Percentiles rank a stretch among this genome's conserved stretches.
Conservation (phyloP, 2,888 invertebrate genomes). For the Xylophagus ater region DNA sequence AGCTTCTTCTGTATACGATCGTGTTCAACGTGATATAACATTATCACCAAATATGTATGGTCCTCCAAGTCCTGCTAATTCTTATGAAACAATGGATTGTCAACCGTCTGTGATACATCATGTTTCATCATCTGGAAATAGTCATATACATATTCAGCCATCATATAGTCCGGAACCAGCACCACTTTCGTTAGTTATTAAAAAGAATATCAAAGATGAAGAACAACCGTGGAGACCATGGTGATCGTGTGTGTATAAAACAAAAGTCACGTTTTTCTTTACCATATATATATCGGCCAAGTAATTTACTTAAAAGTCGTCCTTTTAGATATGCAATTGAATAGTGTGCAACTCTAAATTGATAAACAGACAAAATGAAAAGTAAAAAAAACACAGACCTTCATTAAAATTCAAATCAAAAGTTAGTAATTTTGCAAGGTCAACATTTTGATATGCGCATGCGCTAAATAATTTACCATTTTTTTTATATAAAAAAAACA, state of each 20-base stretch:
- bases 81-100: constrained; percentile 39
- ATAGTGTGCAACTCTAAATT: background rate
- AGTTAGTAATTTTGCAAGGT: no score
- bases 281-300: background rate
- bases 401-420: background rate
- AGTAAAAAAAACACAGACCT: background rate
- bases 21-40: constrained; percentile 33
- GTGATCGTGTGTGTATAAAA: constrained; percentile 35
- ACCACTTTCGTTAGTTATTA: constrained; percentile 64
- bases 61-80: constrained; percentile 46
- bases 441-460: no score
- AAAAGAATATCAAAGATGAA: constrained; percentile 47
- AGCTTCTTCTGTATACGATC: constrained; percentile 40
- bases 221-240: constrained; percentile 77
- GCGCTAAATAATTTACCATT: no score
- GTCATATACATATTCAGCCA: constrained; percentile 9
- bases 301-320: background rate
- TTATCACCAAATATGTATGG: constrained; percentile 43
- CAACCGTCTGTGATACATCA: constrained; percentile 44
- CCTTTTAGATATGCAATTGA: background rate
- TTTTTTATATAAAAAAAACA: no score
- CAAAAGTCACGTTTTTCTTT: background rate
- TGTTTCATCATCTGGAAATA: constrained; percentile 30
- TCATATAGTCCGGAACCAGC: constrained; percentile 24
- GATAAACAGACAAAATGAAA: background rate